Evolutionary conservation across 1,140 invertebrate species (phyloP).

Genomic region (Solenopsis invicta): DNA sequence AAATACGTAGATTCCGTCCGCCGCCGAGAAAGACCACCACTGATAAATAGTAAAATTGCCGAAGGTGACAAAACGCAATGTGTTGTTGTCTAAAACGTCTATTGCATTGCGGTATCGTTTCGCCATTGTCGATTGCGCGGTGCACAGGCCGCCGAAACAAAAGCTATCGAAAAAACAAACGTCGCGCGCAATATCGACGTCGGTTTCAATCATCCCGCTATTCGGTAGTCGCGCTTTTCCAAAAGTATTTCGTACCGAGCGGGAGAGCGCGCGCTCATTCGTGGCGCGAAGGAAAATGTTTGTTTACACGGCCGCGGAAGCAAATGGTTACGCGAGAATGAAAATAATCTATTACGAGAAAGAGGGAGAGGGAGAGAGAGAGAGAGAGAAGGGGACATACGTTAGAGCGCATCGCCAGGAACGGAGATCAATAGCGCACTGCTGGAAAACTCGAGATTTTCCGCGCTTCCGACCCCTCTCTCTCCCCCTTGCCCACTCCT

Average conservation of each 20-base stretch:
- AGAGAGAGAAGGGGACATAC: not conserved
- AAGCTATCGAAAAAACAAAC: slow-evolving; percentile 46
- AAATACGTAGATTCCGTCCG: not conserved
- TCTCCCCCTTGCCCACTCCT: too few species aligned
- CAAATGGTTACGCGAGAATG: slow-evolving; percentile 18
- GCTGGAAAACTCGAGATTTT: slow-evolving; percentile 53
- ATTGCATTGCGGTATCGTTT: not conserved
- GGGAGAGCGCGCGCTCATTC: slow-evolving; percentile 12
- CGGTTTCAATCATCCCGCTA: slow-evolving; percentile 24
- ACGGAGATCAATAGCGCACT: slow-evolving; percentile 24
- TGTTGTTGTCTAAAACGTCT: not conserved
- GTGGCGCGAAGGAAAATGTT: slow-evolving; percentile 50
- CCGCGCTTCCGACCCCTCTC: not conserved
- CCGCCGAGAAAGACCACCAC: not conserved
- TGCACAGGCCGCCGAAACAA: slow-evolving; percentile 8
- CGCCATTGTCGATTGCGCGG: slow-evolving; percentile 9
- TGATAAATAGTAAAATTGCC: not conserved
- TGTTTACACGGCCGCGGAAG: slow-evolving; percentile 37
- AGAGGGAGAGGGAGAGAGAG: not conserved
- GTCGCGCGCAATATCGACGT: slow-evolving; percentile 36
- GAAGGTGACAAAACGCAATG: not conserved
- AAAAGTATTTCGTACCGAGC: slow-evolving; percentile 21
- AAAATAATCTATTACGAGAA: slow-evolving; percentile 44
- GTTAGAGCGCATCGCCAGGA: not conserved
- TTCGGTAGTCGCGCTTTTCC: not conserved